Evolutionary conservation across 2,113 vertebrate species (phyloP).

Genomic region (Nycticebus coucang): DNA sequence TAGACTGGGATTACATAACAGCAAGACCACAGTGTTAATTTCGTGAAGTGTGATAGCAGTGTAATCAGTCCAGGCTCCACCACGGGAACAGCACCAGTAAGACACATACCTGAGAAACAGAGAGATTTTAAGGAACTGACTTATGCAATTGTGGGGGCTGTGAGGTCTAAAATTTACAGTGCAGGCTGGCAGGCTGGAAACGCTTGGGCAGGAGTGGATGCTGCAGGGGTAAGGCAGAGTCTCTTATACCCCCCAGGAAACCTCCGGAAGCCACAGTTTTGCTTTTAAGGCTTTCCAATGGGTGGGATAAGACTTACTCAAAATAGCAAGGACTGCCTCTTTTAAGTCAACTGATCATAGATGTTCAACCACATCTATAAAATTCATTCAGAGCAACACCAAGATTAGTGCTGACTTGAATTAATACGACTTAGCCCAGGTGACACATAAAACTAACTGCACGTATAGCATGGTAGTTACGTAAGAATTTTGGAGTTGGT

Average conservation of each 20-base stretch:
- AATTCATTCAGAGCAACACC: not conserved
- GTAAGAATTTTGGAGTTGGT: not conserved
- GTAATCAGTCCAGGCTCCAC: not conserved
- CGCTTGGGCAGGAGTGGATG: too few species aligned
- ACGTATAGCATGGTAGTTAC: not conserved
- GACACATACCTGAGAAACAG: not conserved
- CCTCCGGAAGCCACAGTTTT: not conserved
- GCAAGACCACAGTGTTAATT: not conserved
- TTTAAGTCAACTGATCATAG: not conserved
- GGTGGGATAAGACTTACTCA: not conserved
- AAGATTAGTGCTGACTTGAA: not conserved
- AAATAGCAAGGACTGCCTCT: not conserved
- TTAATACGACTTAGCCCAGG: not conserved
- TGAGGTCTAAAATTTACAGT: not conserved
- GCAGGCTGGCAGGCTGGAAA: not conserved
- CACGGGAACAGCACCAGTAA: not conserved
- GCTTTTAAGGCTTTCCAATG: not conserved
- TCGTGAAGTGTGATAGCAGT: too few species aligned
- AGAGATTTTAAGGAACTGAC: not conserved
- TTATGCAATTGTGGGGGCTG: fast-evolving
- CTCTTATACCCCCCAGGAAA: not conserved
- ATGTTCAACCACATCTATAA: not conserved
- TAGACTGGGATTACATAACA: fast-evolving
- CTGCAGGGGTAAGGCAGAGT: not conserved
- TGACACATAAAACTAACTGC: not conserved